These are phyloP conservation scores for Trichonephila inaurata DNA, from an alignment of 1,140 invertebrate genomes.

Conservation along the genomic window DNA sequence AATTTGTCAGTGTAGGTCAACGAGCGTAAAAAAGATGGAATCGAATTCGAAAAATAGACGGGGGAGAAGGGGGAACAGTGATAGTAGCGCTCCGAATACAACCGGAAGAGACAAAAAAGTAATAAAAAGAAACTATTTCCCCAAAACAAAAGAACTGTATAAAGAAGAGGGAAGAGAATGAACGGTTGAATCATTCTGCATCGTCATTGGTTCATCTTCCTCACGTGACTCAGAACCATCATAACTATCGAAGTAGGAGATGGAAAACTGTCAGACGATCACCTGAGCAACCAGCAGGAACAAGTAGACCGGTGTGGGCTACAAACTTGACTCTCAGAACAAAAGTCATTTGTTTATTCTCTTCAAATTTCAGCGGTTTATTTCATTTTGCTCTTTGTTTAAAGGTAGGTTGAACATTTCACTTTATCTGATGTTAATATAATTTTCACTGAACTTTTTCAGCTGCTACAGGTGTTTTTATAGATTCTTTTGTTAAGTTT, in stretches of 20 bases:
- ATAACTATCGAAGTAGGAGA: constrained; percentile 40
- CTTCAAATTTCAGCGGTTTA: neutral
- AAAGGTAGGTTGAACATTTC: neutral
- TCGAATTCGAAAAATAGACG: constrained; percentile 40
- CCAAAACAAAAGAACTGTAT: constrained; percentile 44
- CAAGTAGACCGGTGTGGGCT: neutral
- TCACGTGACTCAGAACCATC: constrained; percentile 44
- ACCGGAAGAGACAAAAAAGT: constrained; percentile 49
- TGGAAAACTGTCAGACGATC: constrained; percentile 61
- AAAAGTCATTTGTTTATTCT: neutral
- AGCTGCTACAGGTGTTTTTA: no score
- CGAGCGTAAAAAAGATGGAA: constrained; percentile 3
- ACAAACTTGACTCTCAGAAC: neutral
- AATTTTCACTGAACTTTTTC: no score
- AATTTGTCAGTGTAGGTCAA: constrained; percentile 37
- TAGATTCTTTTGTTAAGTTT: no score
- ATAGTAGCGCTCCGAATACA: constrained; percentile 31
- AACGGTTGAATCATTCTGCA: constrained; percentile 39
- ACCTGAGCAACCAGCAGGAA: neutral
- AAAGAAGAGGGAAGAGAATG: constrained; percentile 31
- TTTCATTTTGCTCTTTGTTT: neutral
- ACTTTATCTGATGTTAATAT: no score
- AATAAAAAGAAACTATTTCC: constrained; percentile 23
- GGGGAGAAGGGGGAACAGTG: neutral
- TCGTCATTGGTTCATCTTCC: neutral